Evolutionary conservation across 2,113 vertebrate genomes (phyloP), one percentile per base, ranked within the genome.

Genomic region (Scomber colias): DNA sequence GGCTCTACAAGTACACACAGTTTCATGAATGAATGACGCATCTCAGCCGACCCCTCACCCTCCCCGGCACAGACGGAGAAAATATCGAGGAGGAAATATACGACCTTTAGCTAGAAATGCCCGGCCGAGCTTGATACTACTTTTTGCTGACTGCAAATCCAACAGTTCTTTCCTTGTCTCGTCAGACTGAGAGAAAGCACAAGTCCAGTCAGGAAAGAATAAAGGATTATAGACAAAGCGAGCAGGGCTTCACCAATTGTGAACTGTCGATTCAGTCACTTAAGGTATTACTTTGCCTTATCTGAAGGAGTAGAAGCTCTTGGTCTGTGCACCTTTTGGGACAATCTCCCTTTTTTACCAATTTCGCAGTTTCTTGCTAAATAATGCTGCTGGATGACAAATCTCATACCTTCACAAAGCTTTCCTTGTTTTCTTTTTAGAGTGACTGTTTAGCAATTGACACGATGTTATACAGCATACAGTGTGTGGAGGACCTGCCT

Each of bases 131-230:
- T 55, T 56, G 62, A 75, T 67, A 11, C 11, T 2, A 54, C 30
- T 75, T 90, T 85, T 82, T 59, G 72, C 86, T 81, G 82, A 87
- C 60, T 53, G 50, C 6, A 49, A 45, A 62, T 88, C 69, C 57
- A 61, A 71, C 8, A 15, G 12, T 44, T 71, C 15, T 40, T 75
- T 66, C 48, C 69, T 84, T 40, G 15, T 67, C 48, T 8, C 54
- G 49, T 80, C 69, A 71, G 60, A 73, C 46, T 50, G 61, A 53
- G 55, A 73, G 30, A 71, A 46, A 63, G 70, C 46, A 19, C 5
- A 3, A 77, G 45, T 64, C 45, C 48, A 50, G 74, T 31, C 2
- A 1, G 54, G 40, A 51, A 68, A 71, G 56, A 57, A 75, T 59
- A 66, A 72, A 82, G 73, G 85, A 84, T 85, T 78, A 77, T 56